phyloP scores from a whole-genome alignment of 2,888 invertebrate species.

The Chrysomela aeneicollis region DNA sequence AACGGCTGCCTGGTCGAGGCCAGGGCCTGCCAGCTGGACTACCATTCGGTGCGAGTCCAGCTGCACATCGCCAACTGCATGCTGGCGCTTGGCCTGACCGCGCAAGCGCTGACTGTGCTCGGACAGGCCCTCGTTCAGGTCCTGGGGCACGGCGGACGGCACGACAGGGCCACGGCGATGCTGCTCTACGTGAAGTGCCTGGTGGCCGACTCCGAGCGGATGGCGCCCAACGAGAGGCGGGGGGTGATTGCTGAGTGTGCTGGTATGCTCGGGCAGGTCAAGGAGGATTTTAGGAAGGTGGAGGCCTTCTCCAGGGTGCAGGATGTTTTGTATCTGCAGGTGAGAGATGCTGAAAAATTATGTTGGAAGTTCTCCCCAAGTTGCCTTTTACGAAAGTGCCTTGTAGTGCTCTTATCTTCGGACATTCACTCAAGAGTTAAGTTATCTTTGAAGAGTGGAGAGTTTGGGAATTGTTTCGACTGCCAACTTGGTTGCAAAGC shows the following conservation, averaged over 20 bases:
- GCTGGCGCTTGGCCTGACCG: conserved; percentile 77
- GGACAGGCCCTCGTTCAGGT: conserved; percentile 64
- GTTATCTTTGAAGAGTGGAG: too few relatives aligned
- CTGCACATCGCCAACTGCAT: conserved; percentile 83
- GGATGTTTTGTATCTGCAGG: conserved; percentile 76
- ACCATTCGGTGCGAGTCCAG: conserved; percentile 76
- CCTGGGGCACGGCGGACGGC: conserved; percentile 82
- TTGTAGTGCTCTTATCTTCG: too few relatives aligned
- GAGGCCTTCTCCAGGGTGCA: conserved; percentile 80
- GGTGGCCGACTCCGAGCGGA: conserved; percentile 69
- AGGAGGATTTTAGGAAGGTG: conserved; percentile 74
- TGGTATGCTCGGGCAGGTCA: conserved; percentile 71
- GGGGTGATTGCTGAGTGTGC: conserved; percentile 67
- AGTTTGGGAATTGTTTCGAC: too few relatives aligned
- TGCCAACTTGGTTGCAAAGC: too few relatives aligned
- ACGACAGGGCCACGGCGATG: conserved; percentile 80
- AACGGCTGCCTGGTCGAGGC: conserved; percentile 79
- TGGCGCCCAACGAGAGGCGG: conserved; percentile 62
- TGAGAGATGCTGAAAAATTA: conserved; percentile 56
- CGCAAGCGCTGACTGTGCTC: conserved; percentile 76
- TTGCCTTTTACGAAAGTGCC: too few relatives aligned
- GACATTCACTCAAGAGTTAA: too few relatives aligned
- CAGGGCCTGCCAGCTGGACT: conserved; percentile 78
- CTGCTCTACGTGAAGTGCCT: conserved; percentile 82
- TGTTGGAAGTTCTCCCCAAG: too few relatives aligned